These are phyloP conservation scores for Drosophila burlai DNA, from an alignment of 1,140 invertebrate genomes.

Conservation along the genomic window DNA sequence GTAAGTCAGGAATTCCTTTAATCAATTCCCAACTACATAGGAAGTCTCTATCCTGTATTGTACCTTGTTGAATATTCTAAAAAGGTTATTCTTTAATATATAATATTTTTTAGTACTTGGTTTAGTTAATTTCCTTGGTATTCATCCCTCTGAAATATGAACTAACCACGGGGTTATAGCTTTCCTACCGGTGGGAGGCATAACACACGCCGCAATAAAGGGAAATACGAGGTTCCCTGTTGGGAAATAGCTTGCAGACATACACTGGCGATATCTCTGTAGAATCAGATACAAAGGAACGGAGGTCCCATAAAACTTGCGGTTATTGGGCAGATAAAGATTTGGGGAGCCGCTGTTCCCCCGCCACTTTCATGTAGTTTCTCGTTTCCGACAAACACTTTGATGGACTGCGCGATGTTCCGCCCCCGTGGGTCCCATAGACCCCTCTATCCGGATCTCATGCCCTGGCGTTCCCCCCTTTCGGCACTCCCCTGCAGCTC, in stretches of 20 bases:
- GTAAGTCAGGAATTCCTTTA: not conserved
- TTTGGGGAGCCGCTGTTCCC: slow-evolving; percentile 3
- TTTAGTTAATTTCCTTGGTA: not conserved
- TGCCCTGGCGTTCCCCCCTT: not conserved
- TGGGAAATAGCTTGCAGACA: not conserved
- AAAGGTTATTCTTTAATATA: not conserved
- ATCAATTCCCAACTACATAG: too few relatives aligned
- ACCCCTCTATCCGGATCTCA: not conserved
- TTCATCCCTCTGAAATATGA: not conserved
- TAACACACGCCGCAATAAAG: not conserved
- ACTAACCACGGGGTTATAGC: not conserved
- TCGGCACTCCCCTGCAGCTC: not conserved
- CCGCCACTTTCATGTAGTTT: slow-evolving; percentile 47
- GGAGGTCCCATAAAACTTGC: slow-evolving; percentile 30
- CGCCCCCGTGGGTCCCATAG: not conserved
- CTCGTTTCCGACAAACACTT: slow-evolving; percentile 45
- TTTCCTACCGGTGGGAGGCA: not conserved
- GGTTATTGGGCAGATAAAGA: slow-evolving; percentile 38
- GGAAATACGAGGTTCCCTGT: slow-evolving; percentile 12
- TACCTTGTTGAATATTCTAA: too few relatives aligned
- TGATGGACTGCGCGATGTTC: slow-evolving; percentile 37
- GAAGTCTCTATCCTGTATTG: too few relatives aligned
- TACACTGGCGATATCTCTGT: not conserved
- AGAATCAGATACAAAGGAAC: slow-evolving; percentile 19
- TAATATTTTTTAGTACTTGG: not conserved